phyloP scores from a whole-genome alignment of 2,888 invertebrate genomes.

The Drosophila macrospina region DNA sequence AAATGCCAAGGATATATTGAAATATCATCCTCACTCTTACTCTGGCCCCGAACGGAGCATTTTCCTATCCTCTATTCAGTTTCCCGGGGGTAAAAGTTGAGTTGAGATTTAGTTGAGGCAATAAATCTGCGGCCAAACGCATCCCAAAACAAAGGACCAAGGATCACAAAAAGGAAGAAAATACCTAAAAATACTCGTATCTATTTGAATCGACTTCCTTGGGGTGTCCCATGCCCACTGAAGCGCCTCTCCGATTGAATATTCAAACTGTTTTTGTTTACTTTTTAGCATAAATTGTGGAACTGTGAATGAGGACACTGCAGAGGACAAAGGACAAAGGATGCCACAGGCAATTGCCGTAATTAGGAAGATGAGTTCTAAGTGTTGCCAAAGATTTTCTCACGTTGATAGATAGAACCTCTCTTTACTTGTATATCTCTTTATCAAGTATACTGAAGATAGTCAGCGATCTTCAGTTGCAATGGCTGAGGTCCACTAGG shows the following conservation, averaged over 20 bases:
- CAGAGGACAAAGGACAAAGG: conserved; percentile 20
- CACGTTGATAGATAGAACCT: conserved; percentile 26
- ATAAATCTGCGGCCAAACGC: conserved; percentile 75
- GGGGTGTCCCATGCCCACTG: conserved; percentile 37
- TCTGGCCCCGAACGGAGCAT: not conserved
- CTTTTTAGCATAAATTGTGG: conserved; percentile 46
- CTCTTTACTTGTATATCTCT: too few species aligned
- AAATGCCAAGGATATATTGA: conserved; percentile 55
- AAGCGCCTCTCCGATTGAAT: conserved; percentile 33
- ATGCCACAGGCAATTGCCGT: conserved; percentile 44
- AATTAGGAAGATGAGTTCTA: conserved; percentile 42
- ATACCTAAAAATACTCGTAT: conserved; percentile 48
- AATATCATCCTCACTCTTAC: conserved; percentile 41
- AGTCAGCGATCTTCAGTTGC: not conserved
- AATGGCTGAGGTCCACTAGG: not conserved
- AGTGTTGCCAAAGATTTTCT: conserved; percentile 29
- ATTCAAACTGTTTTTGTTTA: conserved; percentile 45
- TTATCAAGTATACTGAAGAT: too few species aligned
- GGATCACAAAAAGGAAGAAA: conserved; percentile 51
- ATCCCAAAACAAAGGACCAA: conserved; percentile 54
- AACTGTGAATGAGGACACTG: conserved; percentile 1
- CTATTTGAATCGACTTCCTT: conserved; percentile 18
- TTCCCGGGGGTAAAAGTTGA: conserved; percentile 54
- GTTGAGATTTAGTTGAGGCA: conserved; percentile 55
- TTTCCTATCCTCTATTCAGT: not conserved